A percentile compares a stretch with the other conserved stretches of the same genome.
Conservation (phyloP, 2,888 invertebrate species). For the Trilocha varians region DNA sequence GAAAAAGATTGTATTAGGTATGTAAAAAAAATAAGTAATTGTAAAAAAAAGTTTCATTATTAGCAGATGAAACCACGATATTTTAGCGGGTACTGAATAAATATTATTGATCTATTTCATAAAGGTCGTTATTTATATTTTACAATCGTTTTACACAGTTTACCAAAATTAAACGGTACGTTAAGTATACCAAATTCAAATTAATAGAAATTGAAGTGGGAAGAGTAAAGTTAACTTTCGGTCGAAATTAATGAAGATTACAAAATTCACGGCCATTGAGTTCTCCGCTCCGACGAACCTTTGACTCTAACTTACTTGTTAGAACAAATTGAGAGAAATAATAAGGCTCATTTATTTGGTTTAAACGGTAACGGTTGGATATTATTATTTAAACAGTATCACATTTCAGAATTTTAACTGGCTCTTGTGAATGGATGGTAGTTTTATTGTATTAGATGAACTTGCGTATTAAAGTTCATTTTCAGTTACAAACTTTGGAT, state of each 20-base stretch:
- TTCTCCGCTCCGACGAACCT: constrained; percentile 64
- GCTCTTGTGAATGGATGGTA: too few relatives aligned
- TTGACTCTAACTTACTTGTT: constrained; percentile 67
- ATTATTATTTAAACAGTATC: constrained; percentile 42
- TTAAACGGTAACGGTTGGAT: constrained; percentile 49
- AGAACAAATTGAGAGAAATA: constrained; percentile 72
- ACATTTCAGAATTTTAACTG: constrained; percentile 10
- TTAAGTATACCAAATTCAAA: constrained; percentile 21
- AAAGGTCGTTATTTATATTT: too few relatives aligned
- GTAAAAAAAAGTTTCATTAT: too few relatives aligned
- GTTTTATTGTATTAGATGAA: too few relatives aligned
- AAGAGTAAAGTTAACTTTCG: constrained; percentile 52
- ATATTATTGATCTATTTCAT: too few relatives aligned
- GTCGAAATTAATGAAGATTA: constrained; percentile 71
- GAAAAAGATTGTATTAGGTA: too few relatives aligned
- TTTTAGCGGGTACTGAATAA: too few relatives aligned
- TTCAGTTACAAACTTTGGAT: background rate
- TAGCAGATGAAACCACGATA: too few relatives aligned
- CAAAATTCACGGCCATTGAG: constrained; percentile 71
- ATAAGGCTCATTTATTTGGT: constrained; percentile 68
- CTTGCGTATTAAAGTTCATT: background rate
- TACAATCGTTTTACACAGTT: background rate
- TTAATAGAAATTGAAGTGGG: constrained; percentile 47
- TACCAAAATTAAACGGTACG: background rate
- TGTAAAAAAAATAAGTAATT: too few relatives aligned